phyloP scores from a whole-genome alignment of 2,113 vertebrate genomes.

The Rhinichthys klamathensis region DNA sequence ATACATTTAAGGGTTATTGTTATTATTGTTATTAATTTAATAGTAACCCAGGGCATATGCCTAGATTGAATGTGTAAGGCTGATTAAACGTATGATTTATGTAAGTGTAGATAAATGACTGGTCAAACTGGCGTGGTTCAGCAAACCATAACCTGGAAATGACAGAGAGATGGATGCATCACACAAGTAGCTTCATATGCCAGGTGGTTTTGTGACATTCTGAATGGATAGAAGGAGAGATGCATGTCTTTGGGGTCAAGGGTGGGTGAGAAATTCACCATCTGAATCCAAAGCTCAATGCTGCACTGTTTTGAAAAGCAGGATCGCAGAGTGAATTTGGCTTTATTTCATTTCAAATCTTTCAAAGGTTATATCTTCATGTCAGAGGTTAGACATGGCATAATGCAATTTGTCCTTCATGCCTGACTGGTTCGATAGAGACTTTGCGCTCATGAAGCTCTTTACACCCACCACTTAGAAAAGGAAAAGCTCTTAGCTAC shows the following conservation, averaged over 20 bases:
- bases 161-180: constrained; percentile 1
- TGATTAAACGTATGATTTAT: neutral
- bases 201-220: neutral
- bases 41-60: neutral
- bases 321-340: neutral
- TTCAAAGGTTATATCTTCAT: neutral
- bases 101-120: neutral
- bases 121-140: neutral
- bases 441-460: neutral
- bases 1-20: too few relatives aligned
- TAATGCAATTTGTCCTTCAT: neutral
- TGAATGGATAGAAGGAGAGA: constrained; percentile 19
- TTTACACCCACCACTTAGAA: neutral
- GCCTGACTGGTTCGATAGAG: neutral
- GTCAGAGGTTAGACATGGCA: neutral
- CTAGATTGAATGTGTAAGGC: neutral
- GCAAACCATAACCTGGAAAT: neutral
- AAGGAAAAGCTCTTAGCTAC: neutral
- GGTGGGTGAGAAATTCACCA: constrained; percentile 15
- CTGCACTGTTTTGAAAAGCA: neutral
- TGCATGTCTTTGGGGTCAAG: constrained; percentile 20
- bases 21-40: neutral
- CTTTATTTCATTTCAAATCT: neutral
- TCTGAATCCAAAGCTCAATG: neutral
- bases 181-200: neutral